Evolutionary conservation across 2,797 vertebrate genomes (phyloP), one percentile per base, ranked within the genome.

Genomic region (Spondyliosoma cantharus): DNA sequence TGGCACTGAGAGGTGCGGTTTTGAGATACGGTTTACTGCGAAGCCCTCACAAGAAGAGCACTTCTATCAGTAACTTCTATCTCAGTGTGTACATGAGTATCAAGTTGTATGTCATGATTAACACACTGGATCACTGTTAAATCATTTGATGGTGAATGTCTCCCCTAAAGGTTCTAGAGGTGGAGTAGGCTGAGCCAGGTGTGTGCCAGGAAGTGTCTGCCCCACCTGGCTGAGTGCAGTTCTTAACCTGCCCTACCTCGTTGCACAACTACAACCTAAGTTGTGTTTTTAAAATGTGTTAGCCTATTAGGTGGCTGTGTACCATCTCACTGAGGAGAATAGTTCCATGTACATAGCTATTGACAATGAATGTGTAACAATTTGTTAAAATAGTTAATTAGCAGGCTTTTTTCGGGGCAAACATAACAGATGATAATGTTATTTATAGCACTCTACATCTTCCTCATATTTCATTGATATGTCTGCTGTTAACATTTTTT

Each of bases 201-300:
- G 74, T 7, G 5, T 64, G 25, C 58, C 25, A 49, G 24, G 29
- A 78, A 59, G 6, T 56, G 52, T 63, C 60, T 53, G 60, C 59
- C 67, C 37, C 27, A 2, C 46, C 58, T 76, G 50, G 65, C 48
- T 76, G 59, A 1, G 0, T 80, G 63, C 74, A 78, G 62, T 74
- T 87, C 79, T 78, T 72, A 84, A 86, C 86, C 77, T 83, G 74
- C 72, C 85, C 77, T 5, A 8, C 5, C 1, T 2, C 67, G 59
- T 82, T 89, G 79, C 81, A 86, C 75, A 83, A 86, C 59, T 49
- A 32, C 2, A 49, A 22, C 6, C 15, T 46, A 19, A 0, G 29
- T 42, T 78, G 74, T 19, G 54, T 53, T 27, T 32, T 73, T 53
- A 16, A 43, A 45, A 27, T 68, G 0, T 37, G 27, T 29, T 67